Percentiles rank a stretch among this genome's conserved stretches.
Evolutionary conservation across 2,888 invertebrate genomes (phyloP).

Genomic region (Nineta flava): DNA sequence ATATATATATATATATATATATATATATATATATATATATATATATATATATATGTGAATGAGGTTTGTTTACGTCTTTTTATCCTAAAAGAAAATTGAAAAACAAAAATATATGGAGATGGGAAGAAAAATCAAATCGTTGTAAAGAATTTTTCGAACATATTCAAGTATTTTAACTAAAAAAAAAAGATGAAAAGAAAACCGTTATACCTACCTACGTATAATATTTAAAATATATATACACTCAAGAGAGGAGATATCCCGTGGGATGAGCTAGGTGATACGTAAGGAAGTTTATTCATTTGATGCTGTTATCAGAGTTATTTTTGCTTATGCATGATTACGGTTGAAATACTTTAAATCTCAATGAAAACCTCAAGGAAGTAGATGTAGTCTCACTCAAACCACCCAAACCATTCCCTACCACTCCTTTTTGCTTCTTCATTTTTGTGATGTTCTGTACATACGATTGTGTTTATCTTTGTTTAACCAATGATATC

Average conservation of each 20-base stretch:
- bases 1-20: too few relatives aligned
- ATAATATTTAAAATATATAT: background rate
- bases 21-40: too few relatives aligned
- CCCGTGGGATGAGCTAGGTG: too few relatives aligned
- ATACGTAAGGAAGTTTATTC: background rate
- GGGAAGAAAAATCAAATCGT: too few relatives aligned
- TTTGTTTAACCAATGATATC: too few relatives aligned
- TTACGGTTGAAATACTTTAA: background rate
- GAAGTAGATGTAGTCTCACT: background rate
- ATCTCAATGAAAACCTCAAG: slow-evolving; percentile 1
- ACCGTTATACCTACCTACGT: background rate
- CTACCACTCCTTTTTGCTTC: background rate
- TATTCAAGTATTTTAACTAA: background rate
- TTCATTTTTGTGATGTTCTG: too few relatives aligned
- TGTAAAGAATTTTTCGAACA: background rate
- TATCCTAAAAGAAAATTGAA: too few relatives aligned
- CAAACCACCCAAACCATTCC: background rate
- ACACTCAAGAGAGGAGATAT: background rate
- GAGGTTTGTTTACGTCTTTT: too few relatives aligned
- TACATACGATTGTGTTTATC: too few relatives aligned
- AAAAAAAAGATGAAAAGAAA: background rate
- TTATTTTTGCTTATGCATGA: slow-evolving; percentile 6
- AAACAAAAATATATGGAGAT: too few relatives aligned
- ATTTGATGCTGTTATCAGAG: slow-evolving; percentile 3
- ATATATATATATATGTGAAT: too few relatives aligned